Conservation (phyloP, 2,113 vertebrate species). For the Perca schrenkii region DNA sequence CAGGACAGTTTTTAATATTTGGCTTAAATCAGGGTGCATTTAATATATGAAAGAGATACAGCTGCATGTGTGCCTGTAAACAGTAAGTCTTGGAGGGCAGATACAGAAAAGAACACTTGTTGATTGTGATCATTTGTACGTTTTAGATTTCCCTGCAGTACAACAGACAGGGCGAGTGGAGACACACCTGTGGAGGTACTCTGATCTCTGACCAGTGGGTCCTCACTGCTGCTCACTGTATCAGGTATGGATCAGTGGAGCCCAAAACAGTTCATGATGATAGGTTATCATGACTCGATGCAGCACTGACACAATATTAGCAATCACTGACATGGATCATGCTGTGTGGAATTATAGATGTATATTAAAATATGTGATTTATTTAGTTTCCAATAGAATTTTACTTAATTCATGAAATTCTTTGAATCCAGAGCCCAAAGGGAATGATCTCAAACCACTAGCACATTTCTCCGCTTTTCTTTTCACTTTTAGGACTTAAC, state of each 20-base stretch:
- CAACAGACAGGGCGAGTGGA: slow-evolving; percentile 70
- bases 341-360: background rate
- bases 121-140: background rate
- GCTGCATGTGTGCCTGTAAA: background rate
- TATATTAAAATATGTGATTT: background rate
- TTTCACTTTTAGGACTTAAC: background rate
- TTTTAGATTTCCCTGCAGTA: slow-evolving; percentile 92
- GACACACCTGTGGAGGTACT: slow-evolving; percentile 90
- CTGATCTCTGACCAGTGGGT: slow-evolving; percentile 87
- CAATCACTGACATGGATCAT: background rate
- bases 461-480: background rate
- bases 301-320: background rate
- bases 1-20: background rate
- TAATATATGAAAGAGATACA: background rate
- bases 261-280: background rate
- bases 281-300: background rate
- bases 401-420: background rate
- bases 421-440: background rate
- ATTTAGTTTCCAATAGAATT: background rate
- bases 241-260: slow-evolving; percentile 82
- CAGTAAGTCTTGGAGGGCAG: background rate
- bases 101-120: background rate
- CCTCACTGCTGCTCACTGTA: slow-evolving; percentile 93
- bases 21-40: background rate
- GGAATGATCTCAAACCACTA: background rate